phyloP scores from a whole-genome alignment of 2,797 vertebrate genomes.

The Danio choprae region DNA sequence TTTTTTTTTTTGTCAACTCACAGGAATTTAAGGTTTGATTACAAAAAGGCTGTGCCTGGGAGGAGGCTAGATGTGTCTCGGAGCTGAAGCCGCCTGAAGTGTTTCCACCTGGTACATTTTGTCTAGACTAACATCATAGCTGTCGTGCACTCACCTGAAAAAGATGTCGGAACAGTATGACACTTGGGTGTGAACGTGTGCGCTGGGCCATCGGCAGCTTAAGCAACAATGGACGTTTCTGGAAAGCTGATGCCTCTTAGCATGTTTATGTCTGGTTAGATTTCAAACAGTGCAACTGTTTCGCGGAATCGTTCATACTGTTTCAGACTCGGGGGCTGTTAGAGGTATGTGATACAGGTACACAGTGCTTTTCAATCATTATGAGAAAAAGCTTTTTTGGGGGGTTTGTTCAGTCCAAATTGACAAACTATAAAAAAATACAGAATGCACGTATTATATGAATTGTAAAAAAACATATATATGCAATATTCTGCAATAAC shows the following conservation, averaged over 20 bases:
- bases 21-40: slow-evolving; percentile 41
- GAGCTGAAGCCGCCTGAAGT: slow-evolving; percentile 57
- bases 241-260: slow-evolving; percentile 47
- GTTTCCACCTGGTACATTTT: slow-evolving; percentile 61
- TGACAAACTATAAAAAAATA: no score
- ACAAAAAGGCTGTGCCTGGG: slow-evolving; percentile 28
- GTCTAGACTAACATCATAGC: slow-evolving; percentile 76
- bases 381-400: neutral
- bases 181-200: slow-evolving; percentile 62
- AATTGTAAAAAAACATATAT: no score
- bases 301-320: slow-evolving; percentile 49
- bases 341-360: slow-evolving; percentile 27
- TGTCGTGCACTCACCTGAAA: slow-evolving; percentile 63
- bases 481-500: no score
- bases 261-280: slow-evolving; percentile 55
- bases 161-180: slow-evolving; percentile 55
- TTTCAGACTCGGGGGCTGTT: slow-evolving; percentile 50
- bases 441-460: no score
- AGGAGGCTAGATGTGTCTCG: slow-evolving; percentile 31
- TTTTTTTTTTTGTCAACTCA: slow-evolving; percentile 23
- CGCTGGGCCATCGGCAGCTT: slow-evolving; percentile 15
- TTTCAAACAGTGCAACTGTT: slow-evolving; percentile 54
- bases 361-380: slow-evolving; percentile 23
- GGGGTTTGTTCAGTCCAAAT: neutral
- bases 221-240: slow-evolving; percentile 50